A percentile compares a stretch with the other conserved stretches of the same genome.
phyloP scores from a whole-genome alignment of 2,113 vertebrate genomes.

The Solea solea region DNA sequence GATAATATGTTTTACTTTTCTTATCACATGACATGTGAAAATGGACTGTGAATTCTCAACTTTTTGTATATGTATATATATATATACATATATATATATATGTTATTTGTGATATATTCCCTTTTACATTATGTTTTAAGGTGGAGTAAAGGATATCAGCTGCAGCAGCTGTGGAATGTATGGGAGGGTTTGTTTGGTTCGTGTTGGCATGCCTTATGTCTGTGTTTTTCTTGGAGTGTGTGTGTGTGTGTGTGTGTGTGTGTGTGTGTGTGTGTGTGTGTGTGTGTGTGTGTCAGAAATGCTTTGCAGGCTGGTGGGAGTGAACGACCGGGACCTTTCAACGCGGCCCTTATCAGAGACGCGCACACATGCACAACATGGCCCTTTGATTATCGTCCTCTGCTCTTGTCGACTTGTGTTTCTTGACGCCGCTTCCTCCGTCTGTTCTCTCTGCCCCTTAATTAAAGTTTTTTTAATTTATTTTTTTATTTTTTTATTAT shows the following conservation, averaged over 20 bases:
- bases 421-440: neutral
- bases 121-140: slow-evolving; percentile 6
- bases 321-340: slow-evolving; percentile 48
- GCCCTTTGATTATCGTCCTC: slow-evolving; percentile 25
- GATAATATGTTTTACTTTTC: slow-evolving; percentile 5
- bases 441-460: neutral
- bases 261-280: neutral
- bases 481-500: neutral
- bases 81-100: neutral
- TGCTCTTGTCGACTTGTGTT: slow-evolving; percentile 17
- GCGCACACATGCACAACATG: slow-evolving; percentile 21
- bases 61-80: slow-evolving; percentile 8
- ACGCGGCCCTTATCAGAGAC: slow-evolving; percentile 46
- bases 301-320: slow-evolving; percentile 30
- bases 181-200: slow-evolving; percentile 9
- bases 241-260: neutral
- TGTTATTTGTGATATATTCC: too few species aligned
- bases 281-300: slow-evolving; percentile 21
- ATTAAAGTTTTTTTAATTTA: neutral
- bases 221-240: neutral
- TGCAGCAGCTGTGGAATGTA: neutral
- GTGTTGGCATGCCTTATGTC: neutral
- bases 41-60: slow-evolving; percentile 17
- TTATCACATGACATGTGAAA: neutral
- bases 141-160: slow-evolving; percentile 2